Evolutionary conservation across 2,888 invertebrate species (phyloP), one percentile per base, ranked within the genome.

Genomic region (Ernsta delagoae): DNA sequence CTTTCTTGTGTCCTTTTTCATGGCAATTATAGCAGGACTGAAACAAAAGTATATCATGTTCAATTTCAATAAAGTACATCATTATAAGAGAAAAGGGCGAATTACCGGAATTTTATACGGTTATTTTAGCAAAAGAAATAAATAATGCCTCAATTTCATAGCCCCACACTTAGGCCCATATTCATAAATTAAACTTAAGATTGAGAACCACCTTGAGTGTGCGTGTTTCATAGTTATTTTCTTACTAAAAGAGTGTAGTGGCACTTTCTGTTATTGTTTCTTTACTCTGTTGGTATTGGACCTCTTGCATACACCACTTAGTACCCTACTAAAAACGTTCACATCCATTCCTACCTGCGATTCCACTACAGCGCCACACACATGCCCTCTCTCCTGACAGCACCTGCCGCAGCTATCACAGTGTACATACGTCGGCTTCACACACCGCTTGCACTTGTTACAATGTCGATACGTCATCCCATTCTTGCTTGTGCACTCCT

Each of bases 391-490:
- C 71, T 85, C 81, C 72, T 85, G 85, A 71, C 86, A 83, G 75
- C 98, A 98, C 71, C 96, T 91, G 0, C 92, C 85, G 83, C 98
- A 98, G 5, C 81, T 88, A 0, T 88, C 79, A 78, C 98, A 98
- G 84, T 98, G 98, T 41, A 94, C 88, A 94, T 97, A 97, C 0
- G 96, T 96, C 0, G 97, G 96, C 86, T 98, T 98, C 0, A 98
- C 98, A 86, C 98, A 98, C 60, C 95, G 87, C 9, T 94, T 93
- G 79, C 98, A 98, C n/a, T 87, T 80, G 45, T 92, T 86, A 79
- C 98, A 98, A 85, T 98, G 98, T 50, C 77, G 90, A 94, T 96
- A 91, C 94, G 98, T 73, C 95, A 96, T 86, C 94, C 96, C 73
- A 84, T 92, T 80, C 83, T 84, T 74, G 94, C 96, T 82, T 90